Evolutionary conservation across 2,888 invertebrate genomes (phyloP), one percentile per base, ranked within the genome.

Genomic region (Microplitis manilae): DNA sequence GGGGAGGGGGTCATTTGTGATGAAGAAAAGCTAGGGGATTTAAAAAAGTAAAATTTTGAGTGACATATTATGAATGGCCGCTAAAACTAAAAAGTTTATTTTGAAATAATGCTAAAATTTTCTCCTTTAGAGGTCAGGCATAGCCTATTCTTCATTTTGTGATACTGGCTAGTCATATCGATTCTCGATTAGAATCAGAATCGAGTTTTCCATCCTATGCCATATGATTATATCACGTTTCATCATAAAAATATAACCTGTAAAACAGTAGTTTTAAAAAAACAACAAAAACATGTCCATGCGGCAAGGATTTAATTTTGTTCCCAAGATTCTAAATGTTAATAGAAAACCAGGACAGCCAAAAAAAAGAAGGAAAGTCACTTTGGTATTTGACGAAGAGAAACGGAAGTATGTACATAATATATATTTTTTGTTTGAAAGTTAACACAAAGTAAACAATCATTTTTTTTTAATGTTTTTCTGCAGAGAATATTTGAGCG

Each of bases 401-500:
- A 93, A 93, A 82, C 89, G 94, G 87, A 92, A 90, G 94, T 94
- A 90, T 89, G 74, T 73, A 5, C 39, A 59, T 2, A 0, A 68
- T 7, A 38, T 30, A 30, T 30, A 4, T 64, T 73, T 38, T 61
- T 72, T 40, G 20, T 59, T 59, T 59, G 20, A 59, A 13, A 9
- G 2, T 59, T 59, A 1, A 9, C 8, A 59, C 8, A 59, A 59
- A n/a, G 9, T 59, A 59, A n/a, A 59, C 59, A 59, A 59, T 6
- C 9, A 59, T 59, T n/a, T 6, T 20, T 59, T n/a, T 6, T 20
- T 20, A 62, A 17, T 62, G 41, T 40, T 13, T 71, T 77, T 79
- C 89, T 92, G 75, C 86, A 96, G 96, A 86, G 95, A 96, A 68
- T 96, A 95, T 87, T 90, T 96, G 40, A 94, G 94, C 81, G 96